Conservation (phyloP, 2,797 vertebrate species). For the Oryzias sinensis region DNA sequence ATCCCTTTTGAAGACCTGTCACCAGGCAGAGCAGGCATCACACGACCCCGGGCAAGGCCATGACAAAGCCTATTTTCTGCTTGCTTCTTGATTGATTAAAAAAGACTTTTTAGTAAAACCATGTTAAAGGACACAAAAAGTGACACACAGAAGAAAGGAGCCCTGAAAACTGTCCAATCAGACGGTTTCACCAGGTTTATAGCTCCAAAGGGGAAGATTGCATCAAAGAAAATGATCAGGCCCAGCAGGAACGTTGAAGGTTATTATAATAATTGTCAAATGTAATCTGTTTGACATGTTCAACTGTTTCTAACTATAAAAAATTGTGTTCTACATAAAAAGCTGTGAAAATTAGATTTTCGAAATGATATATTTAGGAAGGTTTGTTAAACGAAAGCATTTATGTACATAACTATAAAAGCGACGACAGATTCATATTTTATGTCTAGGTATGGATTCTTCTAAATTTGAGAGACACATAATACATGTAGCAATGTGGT, state of each 20-base stretch:
- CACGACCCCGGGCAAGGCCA: conserved; percentile 90
- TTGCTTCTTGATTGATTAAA: conserved; percentile 99
- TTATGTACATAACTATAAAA: too few relatives aligned
- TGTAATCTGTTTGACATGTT: too few relatives aligned
- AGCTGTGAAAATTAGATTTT: too few relatives aligned
- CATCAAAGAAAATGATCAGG: conserved; percentile 80
- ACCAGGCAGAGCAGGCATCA: conserved; percentile 89
- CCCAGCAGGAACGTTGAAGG: conserved; percentile 80
- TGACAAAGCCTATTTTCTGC: conserved; percentile 99
- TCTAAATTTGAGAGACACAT: conserved; percentile 53
- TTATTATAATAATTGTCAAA: too few relatives aligned
- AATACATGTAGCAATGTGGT: conserved; percentile 17
- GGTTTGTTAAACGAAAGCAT: too few relatives aligned
- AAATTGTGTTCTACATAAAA: too few relatives aligned
- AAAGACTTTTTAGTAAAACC: conserved; percentile 98
- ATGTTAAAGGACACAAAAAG: conserved; percentile 94
- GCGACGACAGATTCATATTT: too few relatives aligned
- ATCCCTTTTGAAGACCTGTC: conserved; percentile 96
- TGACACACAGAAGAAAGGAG: conserved; percentile 79
- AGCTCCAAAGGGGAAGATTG: conserved; percentile 74
- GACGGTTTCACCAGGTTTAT: conserved; percentile 76
- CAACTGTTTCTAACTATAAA: background rate
- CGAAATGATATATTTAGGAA: too few relatives aligned
- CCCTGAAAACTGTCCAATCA: conserved; percentile 68
- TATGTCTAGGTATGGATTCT: conserved; percentile 23